Base-by-base conservation (phyloP, 2,113 vertebrate species). In the Blennius ocellaris region DNA sequence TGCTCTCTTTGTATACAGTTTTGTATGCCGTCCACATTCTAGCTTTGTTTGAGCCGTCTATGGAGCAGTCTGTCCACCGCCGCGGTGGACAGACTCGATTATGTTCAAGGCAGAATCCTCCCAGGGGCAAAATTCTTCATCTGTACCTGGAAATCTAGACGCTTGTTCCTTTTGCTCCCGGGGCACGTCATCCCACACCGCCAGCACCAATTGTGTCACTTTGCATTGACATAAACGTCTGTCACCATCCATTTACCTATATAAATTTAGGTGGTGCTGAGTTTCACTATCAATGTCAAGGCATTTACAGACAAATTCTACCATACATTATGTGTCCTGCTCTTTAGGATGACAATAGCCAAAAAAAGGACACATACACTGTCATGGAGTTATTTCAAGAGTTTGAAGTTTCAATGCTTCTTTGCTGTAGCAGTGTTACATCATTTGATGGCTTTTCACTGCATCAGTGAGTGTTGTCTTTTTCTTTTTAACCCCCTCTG, bases 91-190 rank as follows among this genome's bases (percentile, higher is more conserved):
- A 76, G 70, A 49, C 78, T 87, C 68, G 49, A 87, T 88, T 88
- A 85, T 80, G 78, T 90, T 79, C 73, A 78, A 83, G 82, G 87
- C 81, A 81, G 52, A 70, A 76, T 72, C 62, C 65, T 87, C 86
- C 86, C 76, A 9, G 45, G 80, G 76, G 81, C 53, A 70, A 77
- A 88, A 84, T 81, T 85, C 78, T 80, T 85, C 68, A 76, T 80
- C 75, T 82, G 50, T 72, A 81, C 82, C 72, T 66, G 64, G 71
- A 78, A 77, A 79, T 79, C 60, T 65, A 82, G 80, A 60, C 54
- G n/a, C 40, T 41, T 15, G 38, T 72, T 74, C 43, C 44, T 85
- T 30, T 70, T 40, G 80, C 69, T 87, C 64, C 80, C 80, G 80
- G 70, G 62, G 77, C 84, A 86, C 60, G 74, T 80, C 11, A 45